phyloP scores from a whole-genome alignment of 2,888 invertebrate species.

The Gerris lacustris region DNA sequence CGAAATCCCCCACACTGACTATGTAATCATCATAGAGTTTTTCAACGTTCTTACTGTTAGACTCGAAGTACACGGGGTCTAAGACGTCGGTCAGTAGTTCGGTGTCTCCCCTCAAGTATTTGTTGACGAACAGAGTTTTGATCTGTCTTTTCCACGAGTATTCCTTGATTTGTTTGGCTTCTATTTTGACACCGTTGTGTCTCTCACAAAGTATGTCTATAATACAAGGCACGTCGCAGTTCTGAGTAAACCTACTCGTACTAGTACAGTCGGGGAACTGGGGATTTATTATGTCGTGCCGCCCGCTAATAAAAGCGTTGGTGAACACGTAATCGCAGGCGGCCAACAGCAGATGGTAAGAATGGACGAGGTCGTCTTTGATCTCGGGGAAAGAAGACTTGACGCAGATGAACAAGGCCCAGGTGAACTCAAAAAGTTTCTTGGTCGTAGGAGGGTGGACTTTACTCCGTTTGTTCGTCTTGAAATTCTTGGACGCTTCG shows the following conservation, averaged over 20 bases:
- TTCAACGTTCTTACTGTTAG: slow-evolving; percentile 71
- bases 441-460: slow-evolving; percentile 56
- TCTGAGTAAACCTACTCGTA: slow-evolving; percentile 40
- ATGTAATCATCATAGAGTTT: slow-evolving; percentile 84
- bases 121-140: slow-evolving; percentile 43
- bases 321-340: slow-evolving; percentile 82
- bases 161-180: slow-evolving; percentile 81
- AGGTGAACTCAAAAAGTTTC: slow-evolving; percentile 82
- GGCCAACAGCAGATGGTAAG: slow-evolving; percentile 79
- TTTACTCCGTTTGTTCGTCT: slow-evolving; percentile 46
- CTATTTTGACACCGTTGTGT: slow-evolving; percentile 69
- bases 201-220: slow-evolving; percentile 68
- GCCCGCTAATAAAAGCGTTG: slow-evolving; percentile 67
- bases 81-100: slow-evolving; percentile 61
- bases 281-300: slow-evolving; percentile 75
- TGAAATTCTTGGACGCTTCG: slow-evolving; percentile 45
- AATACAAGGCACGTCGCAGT: slow-evolving; percentile 63
- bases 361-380: slow-evolving; percentile 85
- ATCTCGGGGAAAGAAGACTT: slow-evolving; percentile 76
- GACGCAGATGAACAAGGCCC: slow-evolving; percentile 83
- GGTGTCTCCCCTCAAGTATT: slow-evolving; percentile 61
- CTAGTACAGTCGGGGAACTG: slow-evolving; percentile 45
- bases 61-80: slow-evolving; percentile 66
- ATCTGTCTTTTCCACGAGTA: slow-evolving; percentile 74
- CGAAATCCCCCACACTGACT: slow-evolving; percentile 83